Evolutionary conservation across 2,888 invertebrate genomes (phyloP).

Genomic region (Cremastinae sp.): DNA sequence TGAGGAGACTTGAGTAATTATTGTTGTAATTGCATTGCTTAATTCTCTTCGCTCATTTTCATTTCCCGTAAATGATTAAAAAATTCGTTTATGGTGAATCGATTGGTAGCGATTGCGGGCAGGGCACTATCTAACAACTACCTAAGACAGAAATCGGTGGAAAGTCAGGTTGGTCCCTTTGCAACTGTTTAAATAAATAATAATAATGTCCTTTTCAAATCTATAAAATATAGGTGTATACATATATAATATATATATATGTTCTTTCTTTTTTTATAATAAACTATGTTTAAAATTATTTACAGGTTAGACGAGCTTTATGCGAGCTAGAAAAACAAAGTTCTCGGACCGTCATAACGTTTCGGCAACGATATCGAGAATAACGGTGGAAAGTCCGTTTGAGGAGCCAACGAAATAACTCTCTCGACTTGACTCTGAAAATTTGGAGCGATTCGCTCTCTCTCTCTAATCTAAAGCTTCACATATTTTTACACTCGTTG

Average conservation of each 20-base stretch:
- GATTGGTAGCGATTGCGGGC: constrained; percentile 76
- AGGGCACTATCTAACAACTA: constrained; percentile 74
- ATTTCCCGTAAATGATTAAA: constrained; percentile 4
- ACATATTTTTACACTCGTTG: background rate
- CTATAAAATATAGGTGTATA: constrained; percentile 51
- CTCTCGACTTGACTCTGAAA: no score
- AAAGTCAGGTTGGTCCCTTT: constrained; percentile 79
- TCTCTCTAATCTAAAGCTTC: no score
- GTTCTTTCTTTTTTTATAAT: background rate
- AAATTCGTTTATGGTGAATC: constrained; percentile 59
- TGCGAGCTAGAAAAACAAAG: constrained; percentile 37
- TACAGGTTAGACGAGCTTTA: constrained; percentile 61
- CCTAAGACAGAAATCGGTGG: constrained; percentile 80
- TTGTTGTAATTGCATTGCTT: constrained; percentile 28
- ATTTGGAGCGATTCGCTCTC: no score
- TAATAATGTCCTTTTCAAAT: constrained; percentile 69
- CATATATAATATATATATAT: constrained; percentile 73
- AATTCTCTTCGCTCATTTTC: constrained; percentile 8
- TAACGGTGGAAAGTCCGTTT: constrained; percentile 1
- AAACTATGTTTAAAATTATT: constrained; percentile 64
- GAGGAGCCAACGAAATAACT: constrained; percentile 18
- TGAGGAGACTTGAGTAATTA: constrained; percentile 24
- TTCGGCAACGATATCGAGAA: constrained; percentile 1
- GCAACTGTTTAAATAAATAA: constrained; percentile 78
- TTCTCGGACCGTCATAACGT: constrained; percentile 10